These are phyloP conservation scores for Blennius ocellaris DNA, from an alignment of 2,113 vertebrate genomes.

Conservation along the genomic window DNA sequence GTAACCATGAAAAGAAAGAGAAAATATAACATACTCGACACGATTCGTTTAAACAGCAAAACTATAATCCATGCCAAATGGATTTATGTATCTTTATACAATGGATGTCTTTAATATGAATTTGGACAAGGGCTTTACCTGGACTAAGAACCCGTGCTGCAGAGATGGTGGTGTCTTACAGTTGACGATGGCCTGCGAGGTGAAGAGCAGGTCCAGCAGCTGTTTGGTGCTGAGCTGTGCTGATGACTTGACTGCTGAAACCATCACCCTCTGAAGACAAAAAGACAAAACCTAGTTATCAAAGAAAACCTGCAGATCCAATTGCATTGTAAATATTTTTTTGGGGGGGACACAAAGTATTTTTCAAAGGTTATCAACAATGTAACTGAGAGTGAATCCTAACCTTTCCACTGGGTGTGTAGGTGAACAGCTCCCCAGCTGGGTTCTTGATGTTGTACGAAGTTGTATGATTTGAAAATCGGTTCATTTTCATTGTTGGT, in stretches of 20 bases:
- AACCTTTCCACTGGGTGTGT: slow-evolving; percentile 89
- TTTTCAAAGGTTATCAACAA: too few species aligned
- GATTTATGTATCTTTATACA: too few species aligned
- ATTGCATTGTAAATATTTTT: too few species aligned
- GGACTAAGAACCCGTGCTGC: slow-evolving; percentile 94
- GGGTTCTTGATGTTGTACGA: slow-evolving; percentile 91
- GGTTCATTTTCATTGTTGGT: slow-evolving; percentile 85
- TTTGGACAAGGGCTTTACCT: slow-evolving; percentile 80
- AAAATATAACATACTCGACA: too few species aligned
- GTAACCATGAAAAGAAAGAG: too few species aligned
- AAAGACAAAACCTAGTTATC: slow-evolving; percentile 1
- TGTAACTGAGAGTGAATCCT: background rate
- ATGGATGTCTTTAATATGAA: background rate
- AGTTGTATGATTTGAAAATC: slow-evolving; percentile 87
- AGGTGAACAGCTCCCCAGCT: slow-evolving; percentile 89
- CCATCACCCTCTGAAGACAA: slow-evolving; percentile 74
- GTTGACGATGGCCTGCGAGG: slow-evolving; percentile 88
- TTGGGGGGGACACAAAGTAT: too few species aligned
- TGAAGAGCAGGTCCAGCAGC: slow-evolving; percentile 82
- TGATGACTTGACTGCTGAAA: slow-evolving; percentile 78
- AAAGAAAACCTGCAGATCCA: background rate
- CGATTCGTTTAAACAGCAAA: too few species aligned
- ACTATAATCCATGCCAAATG: too few species aligned
- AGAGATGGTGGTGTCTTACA: slow-evolving; percentile 92
- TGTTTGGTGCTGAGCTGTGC: slow-evolving; percentile 83